These are phyloP conservation scores for Philhelius pedissequus DNA, from an alignment of 2,888 invertebrate genomes.

Conservation along the genomic window DNA sequence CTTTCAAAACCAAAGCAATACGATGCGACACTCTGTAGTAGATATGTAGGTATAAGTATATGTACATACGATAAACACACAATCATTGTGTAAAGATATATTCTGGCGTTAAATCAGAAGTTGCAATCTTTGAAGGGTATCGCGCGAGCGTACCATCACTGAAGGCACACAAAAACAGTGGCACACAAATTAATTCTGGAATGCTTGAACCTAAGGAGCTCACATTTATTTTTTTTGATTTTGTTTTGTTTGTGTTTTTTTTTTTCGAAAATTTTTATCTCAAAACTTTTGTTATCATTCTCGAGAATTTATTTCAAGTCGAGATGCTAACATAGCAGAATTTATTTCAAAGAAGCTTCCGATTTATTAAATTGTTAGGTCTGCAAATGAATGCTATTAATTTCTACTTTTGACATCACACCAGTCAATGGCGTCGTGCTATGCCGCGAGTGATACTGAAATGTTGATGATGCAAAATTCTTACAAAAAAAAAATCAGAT, in stretches of 20 bases:
- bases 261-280: constrained; percentile 25
- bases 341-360: background rate
- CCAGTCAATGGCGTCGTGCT: background rate
- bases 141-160: constrained; percentile 25
- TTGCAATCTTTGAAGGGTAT: constrained; percentile 62
- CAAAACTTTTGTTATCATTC: constrained; percentile 56
- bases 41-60: background rate
- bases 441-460: background rate
- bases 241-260: background rate
- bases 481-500: background rate
- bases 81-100: constrained; percentile 6
- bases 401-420: background rate
- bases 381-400: background rate
- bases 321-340: constrained; percentile 42
- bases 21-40: background rate
- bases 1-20: constrained; percentile 27
- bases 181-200: constrained; percentile 62
- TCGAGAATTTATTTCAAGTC: constrained; percentile 25
- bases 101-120: constrained; percentile 62
- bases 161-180: constrained; percentile 23
- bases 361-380: constrained; percentile 6
- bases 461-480: background rate
- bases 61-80: background rate
- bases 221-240: background rate
- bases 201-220: constrained; percentile 24